A percentile compares a stretch with the other conserved stretches of the same genome.
These are phyloP conservation scores for Varecia variegata DNA, from an alignment of 2,797 vertebrate species.

Conservation along the genomic window DNA sequence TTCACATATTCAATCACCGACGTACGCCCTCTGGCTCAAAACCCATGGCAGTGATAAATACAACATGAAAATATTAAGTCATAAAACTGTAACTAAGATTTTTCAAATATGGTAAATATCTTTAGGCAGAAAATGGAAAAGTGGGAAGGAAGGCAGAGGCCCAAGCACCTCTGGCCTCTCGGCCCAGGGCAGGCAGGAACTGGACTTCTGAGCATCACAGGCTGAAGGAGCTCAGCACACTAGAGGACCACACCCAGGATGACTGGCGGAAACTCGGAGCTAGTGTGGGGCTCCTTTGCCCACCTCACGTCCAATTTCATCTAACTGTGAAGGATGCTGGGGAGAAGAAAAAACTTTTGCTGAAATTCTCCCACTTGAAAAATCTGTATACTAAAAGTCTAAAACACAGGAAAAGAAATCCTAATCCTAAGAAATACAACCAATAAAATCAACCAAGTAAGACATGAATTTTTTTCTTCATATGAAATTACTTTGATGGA, in stretches of 20 bases:
- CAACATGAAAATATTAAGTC: background rate
- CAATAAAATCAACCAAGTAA: background rate
- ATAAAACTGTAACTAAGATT: background rate
- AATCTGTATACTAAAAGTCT: background rate
- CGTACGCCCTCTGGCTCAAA: background rate
- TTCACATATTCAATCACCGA: background rate
- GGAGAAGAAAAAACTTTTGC: background rate
- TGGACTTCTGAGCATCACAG: background rate
- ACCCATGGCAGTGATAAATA: background rate
- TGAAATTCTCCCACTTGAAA: background rate
- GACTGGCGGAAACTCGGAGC: background rate
- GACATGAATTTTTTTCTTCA: background rate
- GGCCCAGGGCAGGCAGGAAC: background rate
- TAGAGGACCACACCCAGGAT: background rate
- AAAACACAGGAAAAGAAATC: background rate
- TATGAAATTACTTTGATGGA: background rate
- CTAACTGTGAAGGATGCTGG: background rate
- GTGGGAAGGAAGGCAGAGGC: background rate
- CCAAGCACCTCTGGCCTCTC: background rate
- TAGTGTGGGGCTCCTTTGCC: rapidly evolving
- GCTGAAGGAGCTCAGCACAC: background rate
- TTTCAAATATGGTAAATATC: background rate
- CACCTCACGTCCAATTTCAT: background rate
- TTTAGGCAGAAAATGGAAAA: slow-evolving; percentile 1
- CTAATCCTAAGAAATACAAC: background rate